Evolutionary conservation across 1,140 invertebrate genomes (phyloP).

Genomic region (Zaprionus tsacasi): DNA sequence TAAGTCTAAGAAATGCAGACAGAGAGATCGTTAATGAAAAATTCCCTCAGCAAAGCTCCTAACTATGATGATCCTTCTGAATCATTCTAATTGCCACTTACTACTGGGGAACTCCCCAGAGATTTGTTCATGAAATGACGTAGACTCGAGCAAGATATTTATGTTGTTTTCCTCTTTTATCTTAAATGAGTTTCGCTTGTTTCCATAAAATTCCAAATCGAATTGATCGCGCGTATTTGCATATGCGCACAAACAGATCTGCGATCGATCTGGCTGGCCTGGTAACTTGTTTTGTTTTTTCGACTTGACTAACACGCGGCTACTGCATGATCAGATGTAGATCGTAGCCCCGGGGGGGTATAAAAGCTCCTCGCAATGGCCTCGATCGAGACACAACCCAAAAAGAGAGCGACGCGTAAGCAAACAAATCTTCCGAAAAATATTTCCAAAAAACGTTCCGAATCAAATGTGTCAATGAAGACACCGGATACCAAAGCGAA

Average conservation of each 20-base stretch:
- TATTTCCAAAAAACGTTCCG: slow-evolving; percentile 40
- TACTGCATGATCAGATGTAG: slow-evolving; percentile 30
- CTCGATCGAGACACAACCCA: slow-evolving; percentile 30
- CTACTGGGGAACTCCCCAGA: slow-evolving; percentile 13
- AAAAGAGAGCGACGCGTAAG: slow-evolving; percentile 33
- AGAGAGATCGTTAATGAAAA: neutral
- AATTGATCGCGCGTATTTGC: slow-evolving; percentile 35
- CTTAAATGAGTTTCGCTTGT: slow-evolving; percentile 24
- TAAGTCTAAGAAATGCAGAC: neutral
- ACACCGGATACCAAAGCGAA: slow-evolving; percentile 83
- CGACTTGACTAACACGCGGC: slow-evolving; percentile 36
- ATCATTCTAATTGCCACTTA: too few species aligned
- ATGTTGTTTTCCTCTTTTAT: neutral
- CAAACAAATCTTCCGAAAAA: slow-evolving; percentile 18
- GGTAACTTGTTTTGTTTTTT: slow-evolving; percentile 29
- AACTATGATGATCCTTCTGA: too few species aligned
- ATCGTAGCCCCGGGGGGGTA: slow-evolving; percentile 13
- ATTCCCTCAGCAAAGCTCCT: too few species aligned
- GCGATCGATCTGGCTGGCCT: slow-evolving; percentile 27
- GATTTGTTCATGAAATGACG: slow-evolving; percentile 29
- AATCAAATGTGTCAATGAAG: slow-evolving; percentile 83
- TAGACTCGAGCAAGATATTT: neutral
- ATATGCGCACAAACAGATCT: slow-evolving; percentile 27
- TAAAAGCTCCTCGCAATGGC: slow-evolving; percentile 27
- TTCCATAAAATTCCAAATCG: slow-evolving; percentile 34